These are phyloP conservation scores for Pomatorhinus ruficollis DNA, from an alignment of 2,113 vertebrate genomes.

Conservation along the genomic window DNA sequence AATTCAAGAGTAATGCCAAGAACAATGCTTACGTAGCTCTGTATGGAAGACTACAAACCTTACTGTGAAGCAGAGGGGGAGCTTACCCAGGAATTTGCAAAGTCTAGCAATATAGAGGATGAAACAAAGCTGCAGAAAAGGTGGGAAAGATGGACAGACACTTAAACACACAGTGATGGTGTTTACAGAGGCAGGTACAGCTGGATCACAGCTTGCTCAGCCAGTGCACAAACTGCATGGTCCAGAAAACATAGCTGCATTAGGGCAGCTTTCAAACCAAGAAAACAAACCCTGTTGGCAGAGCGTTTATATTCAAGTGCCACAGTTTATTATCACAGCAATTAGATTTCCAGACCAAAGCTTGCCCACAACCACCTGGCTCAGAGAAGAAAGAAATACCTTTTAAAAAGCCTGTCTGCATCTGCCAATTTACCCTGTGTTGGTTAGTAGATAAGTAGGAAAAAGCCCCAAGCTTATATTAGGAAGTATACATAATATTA, in stretches of 20 bases:
- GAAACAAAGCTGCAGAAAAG: not conserved
- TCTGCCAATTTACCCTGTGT: not conserved
- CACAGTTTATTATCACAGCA: not conserved
- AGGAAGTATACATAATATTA: not conserved
- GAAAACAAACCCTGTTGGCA: not conserved
- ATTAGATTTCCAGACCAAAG: constrained; percentile 4
- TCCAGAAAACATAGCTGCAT: not conserved
- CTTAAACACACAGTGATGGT: not conserved
- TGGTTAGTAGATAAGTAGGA: not conserved
- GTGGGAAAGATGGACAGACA: not conserved
- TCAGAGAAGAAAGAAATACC: not conserved
- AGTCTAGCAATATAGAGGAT: not conserved
- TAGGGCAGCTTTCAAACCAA: not conserved
- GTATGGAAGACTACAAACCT: not conserved
- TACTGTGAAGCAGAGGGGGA: not conserved
- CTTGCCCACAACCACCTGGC: not conserved
- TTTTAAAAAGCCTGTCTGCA: not conserved
- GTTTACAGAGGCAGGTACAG: not conserved
- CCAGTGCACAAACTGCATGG: not conserved
- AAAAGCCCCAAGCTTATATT: not conserved
- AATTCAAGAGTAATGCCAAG: not conserved
- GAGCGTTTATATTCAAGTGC: not conserved
- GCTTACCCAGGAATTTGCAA: not conserved
- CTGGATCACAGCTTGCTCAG: not conserved
- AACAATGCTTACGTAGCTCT: not conserved